A percentile compares a stretch with the other conserved stretches of the same genome.
phyloP scores from a whole-genome alignment of 2,888 invertebrate genomes.

The Aromia moschata region DNA sequence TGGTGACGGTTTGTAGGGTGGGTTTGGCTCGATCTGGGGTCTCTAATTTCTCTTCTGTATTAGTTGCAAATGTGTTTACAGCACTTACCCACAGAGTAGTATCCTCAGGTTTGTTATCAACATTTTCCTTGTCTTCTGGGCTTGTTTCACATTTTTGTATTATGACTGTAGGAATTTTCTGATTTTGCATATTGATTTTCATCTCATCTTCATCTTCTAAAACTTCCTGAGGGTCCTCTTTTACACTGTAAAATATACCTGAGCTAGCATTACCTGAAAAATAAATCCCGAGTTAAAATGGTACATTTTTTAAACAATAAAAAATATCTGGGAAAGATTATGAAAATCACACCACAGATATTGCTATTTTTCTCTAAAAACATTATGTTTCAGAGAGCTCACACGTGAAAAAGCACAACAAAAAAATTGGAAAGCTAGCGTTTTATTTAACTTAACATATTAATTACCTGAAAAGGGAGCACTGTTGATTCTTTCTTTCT shows the following conservation, averaged over 20 bases:
- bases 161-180: not conserved
- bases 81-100: conserved; percentile 34
- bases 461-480: too few relatives aligned
- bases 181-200: not conserved
- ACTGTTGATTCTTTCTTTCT: too few relatives aligned
- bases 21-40: conserved; percentile 1
- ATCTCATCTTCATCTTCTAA: conserved; percentile 8
- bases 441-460: too few relatives aligned
- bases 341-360: too few relatives aligned
- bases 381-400: too few relatives aligned
- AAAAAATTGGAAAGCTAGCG: too few relatives aligned
- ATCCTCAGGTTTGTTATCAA: conserved; percentile 18
- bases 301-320: too few relatives aligned
- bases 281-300: too few relatives aligned
- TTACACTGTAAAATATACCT: conserved; percentile 12
- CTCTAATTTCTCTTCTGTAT: not conserved
- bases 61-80: conserved; percentile 24
- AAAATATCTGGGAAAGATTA: too few relatives aligned
- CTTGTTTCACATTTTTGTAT: not conserved
- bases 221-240: conserved; percentile 9
- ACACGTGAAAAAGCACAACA: too few relatives aligned
- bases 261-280: conserved; percentile 3
- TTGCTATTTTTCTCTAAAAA: too few relatives aligned
- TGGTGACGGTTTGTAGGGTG: conserved; percentile 17
- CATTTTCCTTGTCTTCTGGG: conserved; percentile 5